A percentile compares a stretch with the other conserved stretches of the same genome.
Evolutionary conservation across 2,113 vertebrate genomes (phyloP).

Genomic region (Willisornis vidua): DNA sequence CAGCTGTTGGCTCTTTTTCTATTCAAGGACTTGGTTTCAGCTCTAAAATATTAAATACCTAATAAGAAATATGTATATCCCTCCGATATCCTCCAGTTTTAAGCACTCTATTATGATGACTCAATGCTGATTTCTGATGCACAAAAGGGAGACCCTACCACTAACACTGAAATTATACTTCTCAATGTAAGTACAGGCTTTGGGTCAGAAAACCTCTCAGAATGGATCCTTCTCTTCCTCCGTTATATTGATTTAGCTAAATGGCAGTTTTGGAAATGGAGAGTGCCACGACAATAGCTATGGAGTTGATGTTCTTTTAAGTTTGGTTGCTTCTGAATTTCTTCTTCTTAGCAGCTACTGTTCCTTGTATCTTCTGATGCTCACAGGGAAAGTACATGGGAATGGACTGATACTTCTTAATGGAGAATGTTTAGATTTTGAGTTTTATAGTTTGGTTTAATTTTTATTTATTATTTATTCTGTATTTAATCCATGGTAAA

Average conservation of each 20-base stretch:
- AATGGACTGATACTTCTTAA: not conserved
- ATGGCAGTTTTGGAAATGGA: not conserved
- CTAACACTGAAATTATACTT: not conserved
- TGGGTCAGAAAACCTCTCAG: not conserved
- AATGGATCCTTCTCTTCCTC: not conserved
- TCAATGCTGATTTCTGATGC: not conserved
- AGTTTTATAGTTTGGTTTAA: not conserved
- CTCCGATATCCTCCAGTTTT: not conserved
- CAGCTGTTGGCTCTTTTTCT: not conserved
- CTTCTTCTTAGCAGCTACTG: not conserved
- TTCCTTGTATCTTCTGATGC: not conserved
- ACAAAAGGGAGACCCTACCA: not conserved
- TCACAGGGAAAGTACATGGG: not conserved
- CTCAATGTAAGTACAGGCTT: not conserved
- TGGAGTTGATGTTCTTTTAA: not conserved
- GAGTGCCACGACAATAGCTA: not conserved
- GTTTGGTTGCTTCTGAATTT: not conserved
- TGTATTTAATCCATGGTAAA: rapidly evolving
- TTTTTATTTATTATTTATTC: not conserved
- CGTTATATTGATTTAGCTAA: not conserved
- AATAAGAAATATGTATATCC: not conserved
- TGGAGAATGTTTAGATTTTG: not conserved
- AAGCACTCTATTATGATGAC: not conserved
- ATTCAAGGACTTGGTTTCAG: not conserved
- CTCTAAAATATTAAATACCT: not conserved